A percentile compares a stretch with the other conserved stretches of the same genome.
phyloP scores from a whole-genome alignment of 2,113 vertebrate genomes.

The Synchiropus splendidus region DNA sequence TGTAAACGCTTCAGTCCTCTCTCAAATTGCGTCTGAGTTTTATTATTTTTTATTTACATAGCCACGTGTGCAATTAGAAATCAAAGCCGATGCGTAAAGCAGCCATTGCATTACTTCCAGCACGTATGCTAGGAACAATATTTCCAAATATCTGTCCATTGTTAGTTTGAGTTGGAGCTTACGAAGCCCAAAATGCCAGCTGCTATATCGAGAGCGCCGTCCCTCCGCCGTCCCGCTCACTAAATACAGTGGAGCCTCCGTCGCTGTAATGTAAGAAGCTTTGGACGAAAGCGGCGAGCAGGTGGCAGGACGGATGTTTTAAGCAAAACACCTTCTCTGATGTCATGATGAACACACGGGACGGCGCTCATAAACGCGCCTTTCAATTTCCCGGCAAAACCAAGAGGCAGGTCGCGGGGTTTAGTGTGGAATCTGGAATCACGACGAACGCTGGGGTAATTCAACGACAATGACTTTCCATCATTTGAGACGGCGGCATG shows the following conservation, averaged over 20 bases:
- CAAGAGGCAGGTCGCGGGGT: constrained; percentile 18
- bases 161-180: too few species aligned
- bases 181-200: constrained; percentile 15
- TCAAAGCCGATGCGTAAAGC: too few species aligned
- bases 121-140: neutral
- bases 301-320: constrained; percentile 16
- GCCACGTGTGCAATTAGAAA: too few species aligned
- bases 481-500: constrained; percentile 30
- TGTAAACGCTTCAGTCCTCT: too few species aligned
- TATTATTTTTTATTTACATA: too few species aligned
- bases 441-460: constrained; percentile 38
- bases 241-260: constrained; percentile 11
- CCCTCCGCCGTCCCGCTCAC: constrained; percentile 30
- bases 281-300: constrained; percentile 20
- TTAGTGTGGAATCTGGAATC: constrained; percentile 36
- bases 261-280: constrained; percentile 16
- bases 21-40: too few species aligned
- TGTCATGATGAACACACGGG: constrained; percentile 27
- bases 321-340: constrained; percentile 17
- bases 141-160: too few species aligned
- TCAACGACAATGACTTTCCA: constrained; percentile 33
- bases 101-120: neutral
- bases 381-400: constrained; percentile 27
- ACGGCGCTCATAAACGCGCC: constrained; percentile 15
- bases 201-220: constrained; percentile 14